These are phyloP conservation scores for Chionodraco myersi DNA, from an alignment of 2,113 vertebrate species.

Conservation along the genomic window DNA sequence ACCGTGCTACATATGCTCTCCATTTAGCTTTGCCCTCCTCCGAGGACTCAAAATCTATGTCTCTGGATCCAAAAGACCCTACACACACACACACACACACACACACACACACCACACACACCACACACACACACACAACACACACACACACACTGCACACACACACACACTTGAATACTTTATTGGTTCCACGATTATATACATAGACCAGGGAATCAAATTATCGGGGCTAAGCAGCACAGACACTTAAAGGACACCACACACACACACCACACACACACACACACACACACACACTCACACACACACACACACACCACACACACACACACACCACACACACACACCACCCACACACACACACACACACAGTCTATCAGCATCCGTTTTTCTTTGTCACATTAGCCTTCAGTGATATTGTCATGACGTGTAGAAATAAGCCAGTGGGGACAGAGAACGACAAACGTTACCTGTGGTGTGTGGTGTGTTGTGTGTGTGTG, in stretches of 20 bases:
- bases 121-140: no score
- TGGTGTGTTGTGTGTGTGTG: not conserved
- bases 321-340: constrained; percentile 1
- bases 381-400: constrained; percentile 24
- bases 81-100: no score
- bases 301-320: not conserved
- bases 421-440: constrained; percentile 12
- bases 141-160: not conserved
- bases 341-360: not conserved
- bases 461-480: constrained; percentile 41
- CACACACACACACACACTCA: not conserved
- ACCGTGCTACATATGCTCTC: constrained; percentile 49
- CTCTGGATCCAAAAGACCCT: constrained; percentile 26
- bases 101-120: no score
- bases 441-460: constrained; percentile 3
- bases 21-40: constrained; percentile 57
- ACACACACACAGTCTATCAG: constrained; percentile 25
- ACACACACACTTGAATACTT: not conserved
- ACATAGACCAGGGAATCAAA: no score
- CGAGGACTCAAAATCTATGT: constrained; percentile 52
- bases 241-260: not conserved
- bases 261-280: constrained; percentile 22
- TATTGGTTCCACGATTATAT: no score
- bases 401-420: not conserved
- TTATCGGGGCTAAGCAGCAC: no score